Evolutionary conservation across 2,113 vertebrate species (phyloP), one percentile per base, ranked within the genome.

Genomic region (Scopus umbretta): DNA sequence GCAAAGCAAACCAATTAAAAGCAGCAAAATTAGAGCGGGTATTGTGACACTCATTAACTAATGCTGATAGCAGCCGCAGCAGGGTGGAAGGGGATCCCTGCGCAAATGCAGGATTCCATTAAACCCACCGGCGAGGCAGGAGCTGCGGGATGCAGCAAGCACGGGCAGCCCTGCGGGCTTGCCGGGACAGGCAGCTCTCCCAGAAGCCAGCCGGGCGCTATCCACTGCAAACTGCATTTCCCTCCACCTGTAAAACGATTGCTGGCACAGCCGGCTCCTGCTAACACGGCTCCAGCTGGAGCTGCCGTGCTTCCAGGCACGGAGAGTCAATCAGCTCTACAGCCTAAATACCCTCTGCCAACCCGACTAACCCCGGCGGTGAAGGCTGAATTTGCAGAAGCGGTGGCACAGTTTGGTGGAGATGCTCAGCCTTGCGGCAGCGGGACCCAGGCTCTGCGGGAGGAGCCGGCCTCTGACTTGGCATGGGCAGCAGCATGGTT

Each of bases 1-100:
- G 73, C 56, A 50, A 29, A 85, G 82, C n/a, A 89, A 97, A 71
- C 56, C 92, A 96, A 89, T 92, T 95, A 92, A 91, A 91, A 92
- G 61, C 80, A 81, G 56, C 8, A 66, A 84, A 87, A 93, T 19
- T 25, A 79, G 83, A 91, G 49, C 6, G 17, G 85, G 79, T 65
- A n/a, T 20, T 45, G 74, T 86, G 85, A 29, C 47, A 49, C 49
- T 94, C 70, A 61, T 71, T 83, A 91, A 59, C 59, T 9, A 11
- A 45, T 1, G 16, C 16, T 8, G 20, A 25, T 10, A 67, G 92
- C 61, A 58, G 79, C 38, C 10, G 8, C 79, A 83, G 63, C 72
- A 83, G 63, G 38, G 34, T 5, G n/a, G 47, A 45, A 34, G 45
- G 73, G 36, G n/a, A 90, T 74, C 65, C 90, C 72, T 27, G 56